phyloP scores from a whole-genome alignment of 2,797 vertebrate species.

The Sebastiscus tertius region DNA sequence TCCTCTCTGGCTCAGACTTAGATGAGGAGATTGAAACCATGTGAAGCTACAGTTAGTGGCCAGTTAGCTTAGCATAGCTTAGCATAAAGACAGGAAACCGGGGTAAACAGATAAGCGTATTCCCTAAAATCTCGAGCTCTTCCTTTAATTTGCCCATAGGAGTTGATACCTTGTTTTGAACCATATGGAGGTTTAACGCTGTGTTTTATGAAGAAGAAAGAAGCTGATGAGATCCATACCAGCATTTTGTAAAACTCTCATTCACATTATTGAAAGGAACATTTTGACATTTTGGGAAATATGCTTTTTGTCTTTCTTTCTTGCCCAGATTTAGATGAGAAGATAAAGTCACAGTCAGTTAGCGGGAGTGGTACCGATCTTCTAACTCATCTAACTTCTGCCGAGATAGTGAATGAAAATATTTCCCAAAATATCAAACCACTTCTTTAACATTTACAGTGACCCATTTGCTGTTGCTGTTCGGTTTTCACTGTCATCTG shows the following conservation, averaged over 20 bases:
- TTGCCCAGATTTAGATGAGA: neutral
- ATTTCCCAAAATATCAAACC: conserved; percentile 12
- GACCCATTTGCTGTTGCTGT: neutral
- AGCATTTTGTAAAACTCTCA: conserved; percentile 49
- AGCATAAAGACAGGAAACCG: neutral
- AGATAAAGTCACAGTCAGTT: neutral
- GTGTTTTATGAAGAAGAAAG: conserved; percentile 14
- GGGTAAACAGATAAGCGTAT: neutral
- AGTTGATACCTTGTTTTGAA: conserved; percentile 41
- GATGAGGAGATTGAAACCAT: neutral
- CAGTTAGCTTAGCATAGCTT: neutral
- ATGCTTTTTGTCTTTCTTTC: neutral
- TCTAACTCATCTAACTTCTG: neutral
- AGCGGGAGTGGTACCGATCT: neutral
- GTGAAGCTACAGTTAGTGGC: neutral
- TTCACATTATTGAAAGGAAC: conserved; percentile 7
- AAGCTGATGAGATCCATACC: conserved; percentile 27
- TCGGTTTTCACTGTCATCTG: neutral
- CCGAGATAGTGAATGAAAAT: neutral
- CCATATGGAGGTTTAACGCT: conserved; percentile 28
- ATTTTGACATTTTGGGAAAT: neutral
- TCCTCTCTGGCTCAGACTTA: neutral
- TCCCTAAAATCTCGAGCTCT: neutral
- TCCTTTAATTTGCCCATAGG: conserved; percentile 44
- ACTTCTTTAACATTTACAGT: neutral